phyloP scores from a whole-genome alignment of 2,888 invertebrate species.

The Pecten maximus region DNA sequence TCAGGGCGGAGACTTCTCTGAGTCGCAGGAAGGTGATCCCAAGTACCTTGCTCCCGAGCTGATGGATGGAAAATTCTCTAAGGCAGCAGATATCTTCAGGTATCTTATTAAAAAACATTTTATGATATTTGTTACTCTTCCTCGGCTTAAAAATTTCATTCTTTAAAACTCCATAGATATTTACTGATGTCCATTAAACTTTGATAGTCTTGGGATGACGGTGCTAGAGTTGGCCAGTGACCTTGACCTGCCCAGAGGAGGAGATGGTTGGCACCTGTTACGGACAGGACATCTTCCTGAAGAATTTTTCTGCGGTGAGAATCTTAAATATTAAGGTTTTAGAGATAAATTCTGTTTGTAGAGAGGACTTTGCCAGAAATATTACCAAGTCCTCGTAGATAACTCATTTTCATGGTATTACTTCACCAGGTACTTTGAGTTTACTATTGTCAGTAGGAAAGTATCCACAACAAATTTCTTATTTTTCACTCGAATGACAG shows the following conservation, averaged over 20 bases:
- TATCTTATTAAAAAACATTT: slow-evolving; percentile 50
- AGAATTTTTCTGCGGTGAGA: slow-evolving; percentile 77
- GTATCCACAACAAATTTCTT: too few species aligned
- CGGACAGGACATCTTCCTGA: slow-evolving; percentile 85
- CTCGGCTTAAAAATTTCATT: too few species aligned
- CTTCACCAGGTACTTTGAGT: too few species aligned
- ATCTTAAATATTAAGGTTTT: background rate
- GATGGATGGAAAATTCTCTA: slow-evolving; percentile 86
- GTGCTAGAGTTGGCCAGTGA: slow-evolving; percentile 89
- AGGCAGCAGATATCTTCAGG: slow-evolving; percentile 89
- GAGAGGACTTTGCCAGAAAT: too few species aligned
- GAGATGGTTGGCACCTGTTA: slow-evolving; percentile 88
- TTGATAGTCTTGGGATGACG: slow-evolving; percentile 87
- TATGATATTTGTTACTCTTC: background rate
- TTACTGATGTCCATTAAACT: background rate
- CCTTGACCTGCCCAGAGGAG: slow-evolving; percentile 88
- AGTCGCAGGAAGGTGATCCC: slow-evolving; percentile 89
- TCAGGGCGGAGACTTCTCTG: slow-evolving; percentile 84
- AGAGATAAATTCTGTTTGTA: background rate
- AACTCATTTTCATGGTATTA: too few species aligned
- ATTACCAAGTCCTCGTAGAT: too few species aligned
- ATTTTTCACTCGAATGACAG: too few species aligned
- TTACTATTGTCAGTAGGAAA: too few species aligned
- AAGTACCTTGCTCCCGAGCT: slow-evolving; percentile 90
- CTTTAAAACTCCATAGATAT: too few species aligned